phyloP scores from a whole-genome alignment of 2,797 vertebrate species.

The Leptodactylus fallax region DNA sequence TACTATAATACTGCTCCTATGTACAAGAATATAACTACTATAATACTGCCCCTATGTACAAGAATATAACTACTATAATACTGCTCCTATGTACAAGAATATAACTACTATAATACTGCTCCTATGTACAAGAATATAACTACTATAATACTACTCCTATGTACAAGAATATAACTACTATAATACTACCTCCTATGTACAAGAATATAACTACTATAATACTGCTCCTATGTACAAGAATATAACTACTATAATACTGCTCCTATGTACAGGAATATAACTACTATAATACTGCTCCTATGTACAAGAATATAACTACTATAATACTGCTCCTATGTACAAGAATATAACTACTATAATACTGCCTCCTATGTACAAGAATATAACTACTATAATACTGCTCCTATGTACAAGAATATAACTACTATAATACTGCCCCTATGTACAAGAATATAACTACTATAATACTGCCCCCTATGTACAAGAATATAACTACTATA shows the following conservation, averaged over 20 bases:
- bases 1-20: conserved; percentile 6
- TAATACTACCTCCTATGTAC: background rate
- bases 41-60: background rate
- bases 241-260: conserved; percentile 24
- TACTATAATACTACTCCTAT: background rate
- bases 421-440: background rate
- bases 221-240: background rate
- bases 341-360: conserved; percentile 13
- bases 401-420: conserved; percentile 5
- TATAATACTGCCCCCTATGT: background rate
- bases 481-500: conserved; percentile 4
- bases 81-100: too few relatives aligned
- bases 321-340: conserved; percentile 13
- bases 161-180: background rate
- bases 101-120: too few relatives aligned
- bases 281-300: conserved; percentile 12
- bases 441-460: conserved; percentile 9
- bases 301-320: background rate
- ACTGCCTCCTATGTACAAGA: conserved; percentile 1
- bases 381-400: conserved; percentile 26
- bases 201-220: background rate
- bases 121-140: background rate
- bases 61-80: background rate
- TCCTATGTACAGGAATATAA: conserved; percentile 12
- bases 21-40: background rate